phyloP scores from a whole-genome alignment of 2,113 vertebrate species.

The Turdus rufiventris region DNA sequence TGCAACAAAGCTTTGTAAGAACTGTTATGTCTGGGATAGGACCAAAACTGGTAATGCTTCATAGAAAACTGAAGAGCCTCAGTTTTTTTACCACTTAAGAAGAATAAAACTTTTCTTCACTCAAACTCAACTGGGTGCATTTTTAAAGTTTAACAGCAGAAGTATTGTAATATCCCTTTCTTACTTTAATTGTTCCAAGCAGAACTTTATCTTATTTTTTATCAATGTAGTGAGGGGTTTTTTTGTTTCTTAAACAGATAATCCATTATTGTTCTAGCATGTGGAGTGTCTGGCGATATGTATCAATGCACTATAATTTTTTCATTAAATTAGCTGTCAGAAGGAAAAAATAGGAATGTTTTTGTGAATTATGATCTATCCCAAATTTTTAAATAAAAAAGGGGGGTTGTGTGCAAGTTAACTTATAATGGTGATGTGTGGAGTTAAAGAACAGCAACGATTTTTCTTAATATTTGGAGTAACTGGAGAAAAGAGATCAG shows the following conservation, averaged over 20 bases:
- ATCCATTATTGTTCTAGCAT: not conserved
- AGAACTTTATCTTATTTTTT: not conserved
- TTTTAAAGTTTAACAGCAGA: not conserved
- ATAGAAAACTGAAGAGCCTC: not conserved
- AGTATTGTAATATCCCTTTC: not conserved
- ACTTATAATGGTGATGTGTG: not conserved
- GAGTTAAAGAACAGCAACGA: not conserved
- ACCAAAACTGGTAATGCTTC: not conserved
- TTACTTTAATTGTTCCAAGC: not conserved
- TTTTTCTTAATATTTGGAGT: not conserved
- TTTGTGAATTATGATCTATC: not conserved
- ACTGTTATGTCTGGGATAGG: not conserved
- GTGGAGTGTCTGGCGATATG: not conserved
- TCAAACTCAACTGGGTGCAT: not conserved
- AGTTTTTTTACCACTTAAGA: accelerated
- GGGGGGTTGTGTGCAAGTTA: not conserved
- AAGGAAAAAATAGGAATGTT: not conserved
- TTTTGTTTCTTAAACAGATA: not conserved
- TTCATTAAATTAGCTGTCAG: not conserved
- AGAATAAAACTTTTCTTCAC: not conserved
- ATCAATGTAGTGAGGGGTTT: not conserved
- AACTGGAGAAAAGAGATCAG: not conserved
- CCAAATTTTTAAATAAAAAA: not conserved
- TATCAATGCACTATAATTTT: not conserved
- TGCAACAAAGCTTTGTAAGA: not conserved